These are phyloP conservation scores for Idaea aversata DNA, from an alignment of 2,888 invertebrate species.

Conservation along the genomic window DNA sequence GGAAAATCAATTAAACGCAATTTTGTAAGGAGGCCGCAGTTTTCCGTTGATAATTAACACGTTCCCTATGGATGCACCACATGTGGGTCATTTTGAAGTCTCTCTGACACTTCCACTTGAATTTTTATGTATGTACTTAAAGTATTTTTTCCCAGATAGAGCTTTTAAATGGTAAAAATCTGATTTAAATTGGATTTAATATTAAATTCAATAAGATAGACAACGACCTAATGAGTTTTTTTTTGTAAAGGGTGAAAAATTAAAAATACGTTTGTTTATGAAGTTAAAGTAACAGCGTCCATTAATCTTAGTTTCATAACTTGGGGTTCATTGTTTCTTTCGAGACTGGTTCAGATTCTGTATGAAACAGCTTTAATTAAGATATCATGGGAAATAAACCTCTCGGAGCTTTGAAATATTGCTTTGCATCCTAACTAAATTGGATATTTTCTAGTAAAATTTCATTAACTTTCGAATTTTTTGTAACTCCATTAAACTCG, in stretches of 20 bases:
- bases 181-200: too few relatives aligned
- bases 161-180: too few relatives aligned
- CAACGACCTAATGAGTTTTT: constrained; percentile 1
- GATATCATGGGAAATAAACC: constrained; percentile 73
- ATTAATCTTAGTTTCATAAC: constrained; percentile 73
- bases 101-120: too few relatives aligned
- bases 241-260: constrained; percentile 15
- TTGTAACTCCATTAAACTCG: background rate
- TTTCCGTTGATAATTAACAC: too few relatives aligned
- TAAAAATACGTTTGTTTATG: constrained; percentile 51
- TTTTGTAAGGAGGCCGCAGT: too few relatives aligned
- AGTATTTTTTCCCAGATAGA: too few relatives aligned
- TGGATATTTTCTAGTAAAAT: constrained; percentile 41
- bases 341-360: constrained; percentile 40
- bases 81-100: too few relatives aligned
- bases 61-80: too few relatives aligned
- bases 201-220: too few relatives aligned
- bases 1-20: too few relatives aligned
- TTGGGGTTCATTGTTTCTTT: constrained; percentile 61
- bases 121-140: too few relatives aligned
- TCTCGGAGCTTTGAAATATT: constrained; percentile 61
- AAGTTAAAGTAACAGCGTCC: constrained; percentile 62
- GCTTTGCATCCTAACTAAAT: constrained; percentile 45
- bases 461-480: background rate
- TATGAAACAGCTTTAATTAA: constrained; percentile 67